Percentiles rank a stretch among this genome's conserved stretches.
Conservation (phyloP, 1,140 invertebrate genomes). For the Gonioctena quinquepunctata region DNA sequence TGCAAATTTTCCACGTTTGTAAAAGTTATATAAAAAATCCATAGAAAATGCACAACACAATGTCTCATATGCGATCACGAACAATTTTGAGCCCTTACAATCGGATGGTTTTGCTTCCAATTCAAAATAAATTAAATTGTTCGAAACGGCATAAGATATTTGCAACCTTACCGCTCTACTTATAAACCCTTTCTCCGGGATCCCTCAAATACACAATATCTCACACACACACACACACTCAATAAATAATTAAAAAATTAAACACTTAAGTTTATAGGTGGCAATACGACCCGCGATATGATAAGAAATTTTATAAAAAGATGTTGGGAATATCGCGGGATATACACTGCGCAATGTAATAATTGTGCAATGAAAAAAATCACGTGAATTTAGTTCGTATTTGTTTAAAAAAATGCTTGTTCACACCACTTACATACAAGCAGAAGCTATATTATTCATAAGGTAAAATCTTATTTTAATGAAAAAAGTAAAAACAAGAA, state of each 20-base stretch:
- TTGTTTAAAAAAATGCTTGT: slow-evolving; percentile 27
- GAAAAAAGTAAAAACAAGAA: slow-evolving; percentile 17
- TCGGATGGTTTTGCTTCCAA: slow-evolving; percentile 20
- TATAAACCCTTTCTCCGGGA: not conserved
- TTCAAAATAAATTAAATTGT: slow-evolving; percentile 22
- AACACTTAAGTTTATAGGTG: slow-evolving; percentile 21
- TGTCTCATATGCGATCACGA: slow-evolving; percentile 12
- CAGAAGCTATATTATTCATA: slow-evolving; percentile 32
- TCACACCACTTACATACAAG: slow-evolving; percentile 29
- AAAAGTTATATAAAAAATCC: not conserved
- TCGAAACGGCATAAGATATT: not conserved
- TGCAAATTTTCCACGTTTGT: not conserved
- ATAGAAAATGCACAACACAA: not conserved
- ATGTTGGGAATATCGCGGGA: slow-evolving; percentile 12
- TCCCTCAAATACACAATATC: slow-evolving; percentile 3
- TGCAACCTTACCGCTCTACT: not conserved
- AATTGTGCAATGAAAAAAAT: slow-evolving; percentile 19
- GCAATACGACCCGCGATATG: slow-evolving; percentile 10
- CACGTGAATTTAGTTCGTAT: slow-evolving; percentile 20
- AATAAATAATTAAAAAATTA: slow-evolving; percentile 34
- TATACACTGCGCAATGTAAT: not conserved
- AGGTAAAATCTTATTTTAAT: slow-evolving; percentile 22
- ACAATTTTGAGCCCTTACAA: slow-evolving; percentile 34
- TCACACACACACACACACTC: slow-evolving; percentile 4
- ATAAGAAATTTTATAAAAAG: slow-evolving; percentile 21